Evolutionary conservation across 2,797 vertebrate genomes (phyloP), one percentile per base, ranked within the genome.

Genomic region (Poecilia wingei): DNA sequence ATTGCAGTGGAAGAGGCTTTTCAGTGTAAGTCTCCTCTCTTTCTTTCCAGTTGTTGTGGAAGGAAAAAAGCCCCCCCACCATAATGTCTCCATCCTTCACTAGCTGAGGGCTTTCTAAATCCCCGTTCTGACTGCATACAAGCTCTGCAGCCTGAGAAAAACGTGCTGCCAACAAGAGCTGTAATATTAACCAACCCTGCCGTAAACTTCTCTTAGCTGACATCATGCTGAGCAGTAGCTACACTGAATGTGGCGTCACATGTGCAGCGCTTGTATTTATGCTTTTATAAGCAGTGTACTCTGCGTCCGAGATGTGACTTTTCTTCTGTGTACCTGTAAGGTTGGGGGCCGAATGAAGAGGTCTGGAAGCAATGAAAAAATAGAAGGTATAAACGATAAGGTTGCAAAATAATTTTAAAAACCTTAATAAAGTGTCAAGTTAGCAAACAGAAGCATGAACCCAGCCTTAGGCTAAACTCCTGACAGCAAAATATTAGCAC

Each of bases 61-160:
- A 94, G 41, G 93, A 89, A 25, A 95, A 95, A 51, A 95, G 86
- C 2, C 92, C 95, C 74, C 95, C 95, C 41, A 95, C 53, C 41
- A 91, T 76, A 20, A 95, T 91, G 84, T 95, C 91, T 4, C 95
- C 95, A 41, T 93, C 75, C 59, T 94, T 94, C n/a, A 59, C 90
- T 20, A 95, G 70, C 45, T 92, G 92, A 28, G 94, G 94, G 18
- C 77, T 84, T 33, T 94, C 91, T 46, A 79, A 64, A 43, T 90
- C 84, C 22, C 91, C 94, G 47, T 72, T 88, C 9, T 75, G 87
- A 4, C 64, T 81, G 78, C 94, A 95, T 14, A 81, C 6, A 2
- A 49, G 59, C 36, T 89, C 84, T 59, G 91, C 87, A 45, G 84
- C 82, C n/a, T 47, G 79, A 68, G 92, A 88, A 49, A 93, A 81